Percentiles rank a stretch among this genome's conserved stretches.
Evolutionary conservation across 2,888 invertebrate genomes (phyloP).

Genomic region (Clostera curtula): DNA sequence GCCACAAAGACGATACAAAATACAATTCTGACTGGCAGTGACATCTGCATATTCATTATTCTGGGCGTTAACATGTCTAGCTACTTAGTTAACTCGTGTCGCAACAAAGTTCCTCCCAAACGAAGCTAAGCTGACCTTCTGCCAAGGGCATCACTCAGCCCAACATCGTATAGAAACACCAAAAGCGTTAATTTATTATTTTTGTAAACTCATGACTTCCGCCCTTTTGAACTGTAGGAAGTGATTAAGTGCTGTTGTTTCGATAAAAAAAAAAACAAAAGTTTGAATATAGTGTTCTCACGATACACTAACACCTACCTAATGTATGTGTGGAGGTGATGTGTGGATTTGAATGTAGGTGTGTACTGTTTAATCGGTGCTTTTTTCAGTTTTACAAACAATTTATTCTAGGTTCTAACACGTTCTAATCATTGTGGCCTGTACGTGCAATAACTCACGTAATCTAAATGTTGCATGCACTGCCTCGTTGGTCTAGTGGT

Average conservation of each 20-base stretch:
- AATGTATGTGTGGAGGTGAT: conserved; percentile 44
- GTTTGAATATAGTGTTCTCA: conserved; percentile 55
- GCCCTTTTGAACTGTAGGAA: conserved; percentile 68
- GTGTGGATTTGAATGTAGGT: conserved; percentile 21
- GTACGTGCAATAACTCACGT: conserved; percentile 17
- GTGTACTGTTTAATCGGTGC: conserved; percentile 11
- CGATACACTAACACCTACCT: conserved; percentile 46
- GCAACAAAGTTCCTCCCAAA: conserved; percentile 46
- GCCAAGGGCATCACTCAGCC: conserved; percentile 48
- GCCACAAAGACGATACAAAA: too few species aligned
- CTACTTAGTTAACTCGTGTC: conserved; percentile 48
- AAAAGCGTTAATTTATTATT: conserved; percentile 63
- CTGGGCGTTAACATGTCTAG: too few species aligned
- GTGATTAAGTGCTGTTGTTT: conserved; percentile 56
- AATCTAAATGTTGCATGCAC: too few species aligned
- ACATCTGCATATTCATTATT: too few species aligned
- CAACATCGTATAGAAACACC: conserved; percentile 50
- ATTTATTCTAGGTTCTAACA: conserved; percentile 16
- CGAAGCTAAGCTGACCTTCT: conserved; percentile 55
- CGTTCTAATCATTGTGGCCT: conserved; percentile 4
- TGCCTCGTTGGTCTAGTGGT: too few species aligned
- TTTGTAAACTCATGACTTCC: conserved; percentile 65
- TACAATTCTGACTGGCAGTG: too few species aligned
- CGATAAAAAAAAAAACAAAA: conserved; percentile 58
- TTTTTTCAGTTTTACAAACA: conserved; percentile 22